A percentile compares a stretch with the other conserved stretches of the same genome.
Conservation (phyloP, 23 tunicate species). For the Trididemnum nubilum region DNA sequence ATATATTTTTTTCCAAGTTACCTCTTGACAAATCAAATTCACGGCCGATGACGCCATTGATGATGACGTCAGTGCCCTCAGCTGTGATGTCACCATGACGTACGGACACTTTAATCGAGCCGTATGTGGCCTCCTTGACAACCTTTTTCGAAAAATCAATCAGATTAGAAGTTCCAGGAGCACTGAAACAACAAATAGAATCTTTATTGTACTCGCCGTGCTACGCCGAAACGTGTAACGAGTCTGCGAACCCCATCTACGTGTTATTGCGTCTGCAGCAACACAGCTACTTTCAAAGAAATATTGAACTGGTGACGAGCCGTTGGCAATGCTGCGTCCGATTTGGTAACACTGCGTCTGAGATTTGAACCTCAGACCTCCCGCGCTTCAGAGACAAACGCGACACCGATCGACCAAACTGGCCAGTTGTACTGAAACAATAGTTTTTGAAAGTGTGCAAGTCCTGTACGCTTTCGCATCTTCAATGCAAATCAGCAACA, state of each 20-base stretch:
- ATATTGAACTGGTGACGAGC: neutral
- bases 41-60: constrained; percentile 24
- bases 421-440: too few relatives aligned
- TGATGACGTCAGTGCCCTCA: constrained; percentile 37
- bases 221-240: neutral
- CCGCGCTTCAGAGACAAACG: too few relatives aligned
- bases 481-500: too few relatives aligned
- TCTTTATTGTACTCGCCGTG: neutral
- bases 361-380: too few relatives aligned
- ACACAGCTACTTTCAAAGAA: neutral
- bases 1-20: too few relatives aligned
- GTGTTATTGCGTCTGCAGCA: neutral
- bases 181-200: neutral
- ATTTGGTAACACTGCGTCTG: too few relatives aligned
- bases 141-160: neutral
- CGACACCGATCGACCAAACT: too few relatives aligned
- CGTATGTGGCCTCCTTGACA: neutral
- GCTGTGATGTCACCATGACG: constrained; percentile 33
- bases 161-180: neutral
- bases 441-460: too few relatives aligned
- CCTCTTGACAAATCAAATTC: constrained; percentile 36
- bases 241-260: neutral
- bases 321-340: neutral
- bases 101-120: constrained; percentile 6
- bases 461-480: too few relatives aligned